Evolutionary conservation across 1,140 invertebrate genomes (phyloP), one percentile per base, ranked within the genome.

Genomic region (Drosophila repletoides): DNA sequence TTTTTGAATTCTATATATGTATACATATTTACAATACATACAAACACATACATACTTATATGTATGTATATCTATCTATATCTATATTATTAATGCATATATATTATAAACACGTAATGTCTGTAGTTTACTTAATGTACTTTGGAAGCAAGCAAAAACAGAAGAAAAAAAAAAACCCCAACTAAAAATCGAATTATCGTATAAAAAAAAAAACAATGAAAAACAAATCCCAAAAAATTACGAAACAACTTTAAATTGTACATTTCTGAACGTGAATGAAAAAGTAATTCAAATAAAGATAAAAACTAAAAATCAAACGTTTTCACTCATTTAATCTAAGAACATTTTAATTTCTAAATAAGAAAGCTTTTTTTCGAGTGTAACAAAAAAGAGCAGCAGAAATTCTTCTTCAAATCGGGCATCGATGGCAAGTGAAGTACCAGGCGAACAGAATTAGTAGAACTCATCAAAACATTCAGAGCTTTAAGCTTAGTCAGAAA

Each of bases 1-100:
- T 84, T 84, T 84, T 80, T 84, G 80, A 86, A 84, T 84, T 84
- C 75, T 75, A 84, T 84, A 79, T 79, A 71, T 74, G 66, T 61
- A 65, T 69, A 74, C 17, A 52, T 56, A 65, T 45, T 69, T 75
- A n/a, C n/a, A n/a, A n/a, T n/a, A 67, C 31, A 19, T 26, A 59
- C 29, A 49, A 43, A 59, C 12, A 48, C 15, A 77, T 34, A 67
- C 45, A 68, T 49, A 45, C 26, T 40, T 40, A 40, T 17, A 58
- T 29, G 45, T 26, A 22, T 52, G 51, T 28, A 40, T 5, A 60
- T 21, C 48, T 21, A 51, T 48, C 17, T 29, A 66, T 43, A 52
- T 53, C 41, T 53, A 28, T 19, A 53, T 56, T 45, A 40, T 63
- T 31, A 34, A 63, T 53, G 29, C 38, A 51, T 15, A 51, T 49